phyloP scores from a whole-genome alignment of 2,888 invertebrate species.

The Gerris lacustris region DNA sequence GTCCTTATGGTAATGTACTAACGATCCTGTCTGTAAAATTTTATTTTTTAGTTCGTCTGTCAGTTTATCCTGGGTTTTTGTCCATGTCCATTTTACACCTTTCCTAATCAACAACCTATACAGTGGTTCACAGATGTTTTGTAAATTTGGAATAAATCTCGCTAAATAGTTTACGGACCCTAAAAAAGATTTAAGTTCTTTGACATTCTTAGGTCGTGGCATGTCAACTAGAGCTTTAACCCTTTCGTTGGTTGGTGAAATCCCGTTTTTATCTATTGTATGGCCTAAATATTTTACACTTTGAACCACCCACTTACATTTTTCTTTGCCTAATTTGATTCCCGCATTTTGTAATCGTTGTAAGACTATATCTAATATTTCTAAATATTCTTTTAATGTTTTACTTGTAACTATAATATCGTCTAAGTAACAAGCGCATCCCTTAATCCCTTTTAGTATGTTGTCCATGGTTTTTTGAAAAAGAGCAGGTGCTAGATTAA shows the following conservation, averaged over 20 bases:
- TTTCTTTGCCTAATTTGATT: neutral
- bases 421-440: conserved; percentile 11
- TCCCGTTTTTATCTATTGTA: conserved; percentile 11
- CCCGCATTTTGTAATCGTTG: conserved; percentile 3
- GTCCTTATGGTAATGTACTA: too few species aligned
- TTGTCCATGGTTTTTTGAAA: conserved; percentile 17
- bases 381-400: conserved; percentile 6
- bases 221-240: conserved; percentile 12
- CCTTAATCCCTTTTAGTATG: conserved; percentile 12
- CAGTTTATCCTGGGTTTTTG: conserved; percentile 8
- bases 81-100: conserved; percentile 18
- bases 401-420: conserved; percentile 15
- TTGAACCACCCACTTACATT: conserved; percentile 17
- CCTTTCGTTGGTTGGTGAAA: conserved; percentile 6
- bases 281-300: conserved; percentile 17
- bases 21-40: conserved; percentile 5
- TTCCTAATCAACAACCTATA: conserved; percentile 17
- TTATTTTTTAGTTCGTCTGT: conserved; percentile 18
- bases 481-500: too few species aligned
- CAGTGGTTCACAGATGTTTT: conserved; percentile 13
- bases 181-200: conserved; percentile 18
- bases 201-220: conserved; percentile 17
- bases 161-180: conserved; percentile 22
- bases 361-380: conserved; percentile 4
- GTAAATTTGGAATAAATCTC: conserved; percentile 19